Base-by-base conservation (phyloP, 2,888 invertebrate species). In the Brachypalpus laphriformis region DNA sequence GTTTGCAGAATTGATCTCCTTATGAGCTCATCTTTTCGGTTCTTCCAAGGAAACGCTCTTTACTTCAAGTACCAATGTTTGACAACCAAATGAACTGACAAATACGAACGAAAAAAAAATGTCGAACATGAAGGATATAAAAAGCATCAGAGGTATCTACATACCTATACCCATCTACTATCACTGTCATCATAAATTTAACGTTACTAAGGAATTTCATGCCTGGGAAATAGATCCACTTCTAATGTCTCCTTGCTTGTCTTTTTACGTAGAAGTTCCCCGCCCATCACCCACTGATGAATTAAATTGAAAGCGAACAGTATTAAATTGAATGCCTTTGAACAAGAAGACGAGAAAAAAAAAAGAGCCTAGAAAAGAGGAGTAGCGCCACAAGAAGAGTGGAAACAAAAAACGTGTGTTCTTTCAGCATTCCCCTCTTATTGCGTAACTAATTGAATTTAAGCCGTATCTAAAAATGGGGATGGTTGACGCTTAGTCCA, bases 401-500 rank as follows among this genome's bases (percentile, higher is more conserved):
- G 25, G 56, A 42, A 45, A 16, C 7, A 47, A 31, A 57, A 71
- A 56, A 76, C 18, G 54, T 70, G 42, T 56, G 37, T 51, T 56
- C 49, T 56, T 61, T 54, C 37, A 47, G 31, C 18, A 31, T 54
- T 16, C 18, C 20, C 7, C 49, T 7, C 56, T 37, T 61, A 54
- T 56, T 68, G 28, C 54, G 31, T 61, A 66, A 51, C 65, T 61
- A 77, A 83, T 83, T 78, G 40, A 74, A 83, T 83, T 82, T 63
- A 54, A 82, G 66, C 51, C 56, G 18, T 20, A 75, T 22, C 47
- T 34, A 18, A 63, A 20, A 54, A 37, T 37, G 28, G n/a, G 51
- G 47, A 25, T 42, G 65, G 5, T 18, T 45, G 25, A 37, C 31
- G 31, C 9, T 45, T 45, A 5, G 34, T 54, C 14, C 34, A 61